A percentile compares a stretch with the other conserved stretches of the same genome.
Conservation (phyloP, 2,888 invertebrate genomes). For the Andrena camellia region DNA sequence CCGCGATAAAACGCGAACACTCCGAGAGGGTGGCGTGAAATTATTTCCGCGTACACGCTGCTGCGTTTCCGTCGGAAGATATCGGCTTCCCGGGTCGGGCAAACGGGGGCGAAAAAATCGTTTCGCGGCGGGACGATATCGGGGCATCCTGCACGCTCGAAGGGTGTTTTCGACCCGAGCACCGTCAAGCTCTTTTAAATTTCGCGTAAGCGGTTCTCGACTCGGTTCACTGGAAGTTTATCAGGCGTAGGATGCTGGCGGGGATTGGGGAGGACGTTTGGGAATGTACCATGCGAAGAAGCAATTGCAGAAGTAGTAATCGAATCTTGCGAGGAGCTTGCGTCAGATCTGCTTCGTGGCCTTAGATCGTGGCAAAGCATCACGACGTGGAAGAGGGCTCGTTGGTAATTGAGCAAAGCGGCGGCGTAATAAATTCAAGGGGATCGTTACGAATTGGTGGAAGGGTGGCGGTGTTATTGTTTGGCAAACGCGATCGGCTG, state of each 20-base stretch:
- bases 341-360: too few relatives aligned
- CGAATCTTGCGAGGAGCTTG: too few relatives aligned
- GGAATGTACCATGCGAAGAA: too few relatives aligned
- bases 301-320: too few relatives aligned
- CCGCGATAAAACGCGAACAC: slow-evolving; percentile 52
- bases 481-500: slow-evolving; percentile 59
- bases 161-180: not conserved
- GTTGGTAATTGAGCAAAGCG: not conserved
- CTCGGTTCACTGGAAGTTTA: not conserved
- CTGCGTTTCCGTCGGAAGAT: slow-evolving; percentile 27
- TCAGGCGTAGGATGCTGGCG: not conserved
- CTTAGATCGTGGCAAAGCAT: too few relatives aligned
- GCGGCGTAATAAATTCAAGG: slow-evolving; percentile 10
- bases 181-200: not conserved
- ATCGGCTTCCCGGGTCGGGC: slow-evolving; percentile 26
- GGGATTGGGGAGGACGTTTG: not conserved
- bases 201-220: not conserved
- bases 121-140: slow-evolving; percentile 13
- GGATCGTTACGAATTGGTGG: slow-evolving; percentile 14
- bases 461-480: slow-evolving; percentile 43
- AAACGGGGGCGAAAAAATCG: not conserved
- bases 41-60: slow-evolving; percentile 57
- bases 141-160: not conserved
- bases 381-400: too few relatives aligned
- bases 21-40: slow-evolving; percentile 31